Evolutionary conservation across 2,113 vertebrate species (phyloP), one percentile per base, ranked within the genome.

Genomic region (Melanocharis versteri): DNA sequence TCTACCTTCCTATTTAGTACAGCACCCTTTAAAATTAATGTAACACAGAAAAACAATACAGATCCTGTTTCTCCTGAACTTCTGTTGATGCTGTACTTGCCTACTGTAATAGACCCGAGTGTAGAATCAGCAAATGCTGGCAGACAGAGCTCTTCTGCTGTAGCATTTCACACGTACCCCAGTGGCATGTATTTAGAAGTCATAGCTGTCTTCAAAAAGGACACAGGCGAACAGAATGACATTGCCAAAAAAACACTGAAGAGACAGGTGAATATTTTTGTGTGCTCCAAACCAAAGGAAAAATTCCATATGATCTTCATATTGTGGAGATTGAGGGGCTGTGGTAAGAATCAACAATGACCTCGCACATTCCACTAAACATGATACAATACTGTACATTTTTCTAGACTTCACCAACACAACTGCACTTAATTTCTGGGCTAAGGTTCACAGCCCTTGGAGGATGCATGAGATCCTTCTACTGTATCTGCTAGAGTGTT

Each of bases 21-120:
- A 58, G 10, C 13, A 48, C 7, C 19, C 16, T 73, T 85, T 23
- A 72, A 69, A 81, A 53, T 45, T 30, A 11, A 61, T 56, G 47
- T 48, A 35, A 61, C 2, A 5, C 18, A 28, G 28, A 40, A 45
- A 56, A 66, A 1, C 14, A 33, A 2, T 13, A 39, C 0, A 1
- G 33, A 11, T 27, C 7, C 10, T 61, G 3, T n/a, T 31, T 65
- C 9, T 77, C 15, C 37, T 62, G 56, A 66, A 30, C 7, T 48
- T 78, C 15, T 31, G 7, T 61, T 61, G n/a, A 21, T 65, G 10
- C 1, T 35, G 5, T 40, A 4, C 13, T 83, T 60, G 9, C 19
- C 19, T 15, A n/a, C n/a, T n/a, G n/a, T n/a, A 48, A 17, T 11
- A 48, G 14, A 60, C 24, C 10, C 22, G 44, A 50, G 12, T n/a